A percentile compares a stretch with the other conserved stretches of the same genome.
Conservation (phyloP, 1,140 invertebrate species). For the Campoletis sonorensis region DNA sequence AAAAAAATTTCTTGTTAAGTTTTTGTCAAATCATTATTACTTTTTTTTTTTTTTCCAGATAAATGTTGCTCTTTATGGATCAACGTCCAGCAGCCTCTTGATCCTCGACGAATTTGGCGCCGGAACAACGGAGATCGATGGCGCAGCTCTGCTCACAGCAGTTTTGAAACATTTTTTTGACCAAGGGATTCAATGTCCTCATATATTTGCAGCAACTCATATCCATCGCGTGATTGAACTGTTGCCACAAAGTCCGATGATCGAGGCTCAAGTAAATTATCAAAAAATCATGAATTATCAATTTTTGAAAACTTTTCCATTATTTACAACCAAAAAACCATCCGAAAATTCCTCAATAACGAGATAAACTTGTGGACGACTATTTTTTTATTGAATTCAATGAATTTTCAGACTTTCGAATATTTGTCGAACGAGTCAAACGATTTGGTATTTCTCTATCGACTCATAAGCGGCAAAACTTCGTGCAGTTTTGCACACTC, state of each 20-base stretch:
- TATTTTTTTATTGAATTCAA: not conserved
- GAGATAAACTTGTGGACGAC: too few relatives aligned
- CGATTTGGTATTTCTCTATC: conserved; percentile 58
- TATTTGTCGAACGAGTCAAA: conserved; percentile 54
- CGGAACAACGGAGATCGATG: conserved; percentile 88
- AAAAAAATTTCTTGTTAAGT: too few relatives aligned
- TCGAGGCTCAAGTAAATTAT: conserved; percentile 75
- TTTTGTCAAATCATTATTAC: too few relatives aligned
- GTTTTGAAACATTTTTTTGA: conserved; percentile 82
- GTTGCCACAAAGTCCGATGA: conserved; percentile 73
- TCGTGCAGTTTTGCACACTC: conserved; percentile 62
- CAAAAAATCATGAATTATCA: not conserved
- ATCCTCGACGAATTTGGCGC: conserved; percentile 95
- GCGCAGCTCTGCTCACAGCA: conserved; percentile 82
- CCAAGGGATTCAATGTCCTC: conserved; percentile 80
- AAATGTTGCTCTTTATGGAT: conserved; percentile 81
- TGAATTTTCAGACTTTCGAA: conserved; percentile 60
- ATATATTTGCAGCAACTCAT: conserved; percentile 88
- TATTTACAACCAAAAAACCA: too few relatives aligned
- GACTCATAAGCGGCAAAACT: conserved; percentile 54
- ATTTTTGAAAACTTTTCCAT: not conserved
- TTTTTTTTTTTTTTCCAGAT: conserved; percentile 79
- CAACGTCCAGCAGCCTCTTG: conserved; percentile 83
- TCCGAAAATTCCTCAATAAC: too few relatives aligned
- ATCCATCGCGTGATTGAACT: conserved; percentile 81